A percentile compares a stretch with the other conserved stretches of the same genome.
These are phyloP conservation scores for Hippocampus mohnikei DNA, from an alignment of 2,113 vertebrate genomes.

Conservation along the genomic window DNA sequence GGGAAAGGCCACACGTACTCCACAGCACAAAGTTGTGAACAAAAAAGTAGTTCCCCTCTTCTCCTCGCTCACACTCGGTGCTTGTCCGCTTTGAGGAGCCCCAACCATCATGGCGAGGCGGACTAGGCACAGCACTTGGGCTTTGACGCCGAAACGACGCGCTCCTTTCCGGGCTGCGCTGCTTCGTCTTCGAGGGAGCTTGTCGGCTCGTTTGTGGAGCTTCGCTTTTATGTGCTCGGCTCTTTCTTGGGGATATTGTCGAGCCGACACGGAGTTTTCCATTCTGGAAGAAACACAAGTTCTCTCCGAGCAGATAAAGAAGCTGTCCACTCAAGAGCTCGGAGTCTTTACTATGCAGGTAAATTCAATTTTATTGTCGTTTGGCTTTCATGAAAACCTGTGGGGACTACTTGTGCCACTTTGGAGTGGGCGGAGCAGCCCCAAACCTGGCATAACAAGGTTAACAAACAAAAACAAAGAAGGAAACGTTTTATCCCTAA, in stretches of 20 bases:
- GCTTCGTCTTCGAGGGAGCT: slow-evolving; percentile 23
- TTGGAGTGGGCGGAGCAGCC: neutral
- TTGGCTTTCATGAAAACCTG: neutral
- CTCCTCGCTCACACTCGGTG: slow-evolving; percentile 38
- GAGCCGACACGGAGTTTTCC: slow-evolving; percentile 84
- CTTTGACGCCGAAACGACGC: slow-evolving; percentile 31
- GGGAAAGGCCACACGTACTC: slow-evolving; percentile 30
- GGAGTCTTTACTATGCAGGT: slow-evolving; percentile 95
- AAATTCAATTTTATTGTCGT: slow-evolving; percentile 29
- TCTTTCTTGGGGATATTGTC: slow-evolving; percentile 72
- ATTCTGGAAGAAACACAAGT: slow-evolving; percentile 92
- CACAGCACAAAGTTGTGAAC: slow-evolving; percentile 67
- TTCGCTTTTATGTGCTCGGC: slow-evolving; percentile 55
- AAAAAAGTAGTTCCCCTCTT: slow-evolving; percentile 61
- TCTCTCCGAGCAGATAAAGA: slow-evolving; percentile 87
- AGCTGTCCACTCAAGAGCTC: slow-evolving; percentile 88
- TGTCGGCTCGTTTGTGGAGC: slow-evolving; percentile 47
- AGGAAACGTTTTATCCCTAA: no score
- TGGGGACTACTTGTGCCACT: neutral
- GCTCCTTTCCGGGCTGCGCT: slow-evolving; percentile 48
- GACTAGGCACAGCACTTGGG: slow-evolving; percentile 33
- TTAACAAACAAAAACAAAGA: neutral
- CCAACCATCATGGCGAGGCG: slow-evolving; percentile 73
- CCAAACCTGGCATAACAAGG: neutral
- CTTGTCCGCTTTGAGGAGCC: slow-evolving; percentile 29